Evolutionary conservation across 2,113 vertebrate genomes (phyloP).

Genomic region (Prunella himalayana): DNA sequence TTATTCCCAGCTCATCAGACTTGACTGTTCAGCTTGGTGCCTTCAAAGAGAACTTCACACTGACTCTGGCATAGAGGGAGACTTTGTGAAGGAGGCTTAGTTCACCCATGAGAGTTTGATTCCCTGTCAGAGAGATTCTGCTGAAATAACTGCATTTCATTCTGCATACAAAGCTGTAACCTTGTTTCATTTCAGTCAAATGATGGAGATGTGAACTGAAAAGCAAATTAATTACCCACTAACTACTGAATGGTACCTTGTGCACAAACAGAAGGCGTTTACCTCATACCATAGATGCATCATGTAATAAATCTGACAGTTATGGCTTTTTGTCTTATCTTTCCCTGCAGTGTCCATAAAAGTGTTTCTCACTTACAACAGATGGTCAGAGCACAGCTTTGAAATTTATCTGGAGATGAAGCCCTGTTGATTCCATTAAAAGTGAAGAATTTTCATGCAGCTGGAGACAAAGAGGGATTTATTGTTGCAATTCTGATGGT

Average conservation of each 20-base stretch:
- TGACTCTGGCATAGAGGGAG: background rate
- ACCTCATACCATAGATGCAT: conserved; percentile 9
- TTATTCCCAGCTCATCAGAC: background rate
- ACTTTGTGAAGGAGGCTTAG: background rate
- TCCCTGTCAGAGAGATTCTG: background rate
- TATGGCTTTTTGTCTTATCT: conserved; percentile 1
- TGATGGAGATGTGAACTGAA: background rate
- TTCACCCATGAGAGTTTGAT: background rate
- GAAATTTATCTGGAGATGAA: conserved; percentile 47
- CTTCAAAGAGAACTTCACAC: background rate
- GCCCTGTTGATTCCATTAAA: conserved; percentile 57
- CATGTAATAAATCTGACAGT: conserved; percentile 53
- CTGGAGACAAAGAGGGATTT: conserved; percentile 1
- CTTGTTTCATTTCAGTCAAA: background rate
- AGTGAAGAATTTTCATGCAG: conserved; percentile 33
- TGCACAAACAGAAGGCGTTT: conserved; percentile 43
- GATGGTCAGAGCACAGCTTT: conserved; percentile 52
- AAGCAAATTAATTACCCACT: background rate
- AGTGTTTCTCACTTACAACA: conserved; percentile 59
- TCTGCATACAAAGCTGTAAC: background rate
- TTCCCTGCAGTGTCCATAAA: conserved; percentile 7
- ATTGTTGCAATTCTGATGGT: conserved; percentile 8
- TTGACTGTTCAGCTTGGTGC: background rate
- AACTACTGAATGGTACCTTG: background rate
- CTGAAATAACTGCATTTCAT: background rate